These are phyloP conservation scores for Chrysolina haemoptera DNA, from an alignment of 2,888 invertebrate genomes.

Conservation along the genomic window DNA sequence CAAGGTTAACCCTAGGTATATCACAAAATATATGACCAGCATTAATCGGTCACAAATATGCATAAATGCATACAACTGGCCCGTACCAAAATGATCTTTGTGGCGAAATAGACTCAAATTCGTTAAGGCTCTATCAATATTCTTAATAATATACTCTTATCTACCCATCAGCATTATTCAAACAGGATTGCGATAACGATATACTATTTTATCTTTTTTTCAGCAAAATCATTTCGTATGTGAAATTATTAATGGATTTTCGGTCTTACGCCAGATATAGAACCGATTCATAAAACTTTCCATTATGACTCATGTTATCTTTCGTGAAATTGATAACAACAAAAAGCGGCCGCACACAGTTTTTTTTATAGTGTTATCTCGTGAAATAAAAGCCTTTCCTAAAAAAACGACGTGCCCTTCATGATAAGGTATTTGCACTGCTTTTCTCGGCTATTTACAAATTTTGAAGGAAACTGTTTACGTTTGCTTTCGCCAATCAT, in stretches of 20 bases:
- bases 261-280: neutral
- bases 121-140: too few relatives aligned
- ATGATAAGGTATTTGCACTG: neutral
- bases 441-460: too few relatives aligned
- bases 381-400: neutral
- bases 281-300: slow-evolving; percentile 1
- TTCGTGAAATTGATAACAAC: neutral
- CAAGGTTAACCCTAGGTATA: too few relatives aligned
- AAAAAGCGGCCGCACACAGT: neutral
- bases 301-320: neutral
- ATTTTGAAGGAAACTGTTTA: too few relatives aligned
- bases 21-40: too few relatives aligned
- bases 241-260: neutral
- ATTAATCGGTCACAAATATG: too few relatives aligned
- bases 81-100: too few relatives aligned
- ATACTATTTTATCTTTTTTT: neutral
- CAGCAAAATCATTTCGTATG: neutral
- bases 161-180: neutral
- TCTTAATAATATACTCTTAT: neutral
- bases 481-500: too few relatives aligned
- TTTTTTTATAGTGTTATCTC: neutral
- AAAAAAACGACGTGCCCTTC: neutral
- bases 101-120: too few relatives aligned
- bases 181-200: neutral
- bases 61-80: too few relatives aligned